These are phyloP conservation scores for Pollimyrus isidori DNA, from an alignment of 2,113 vertebrate genomes.

Conservation along the genomic window DNA sequence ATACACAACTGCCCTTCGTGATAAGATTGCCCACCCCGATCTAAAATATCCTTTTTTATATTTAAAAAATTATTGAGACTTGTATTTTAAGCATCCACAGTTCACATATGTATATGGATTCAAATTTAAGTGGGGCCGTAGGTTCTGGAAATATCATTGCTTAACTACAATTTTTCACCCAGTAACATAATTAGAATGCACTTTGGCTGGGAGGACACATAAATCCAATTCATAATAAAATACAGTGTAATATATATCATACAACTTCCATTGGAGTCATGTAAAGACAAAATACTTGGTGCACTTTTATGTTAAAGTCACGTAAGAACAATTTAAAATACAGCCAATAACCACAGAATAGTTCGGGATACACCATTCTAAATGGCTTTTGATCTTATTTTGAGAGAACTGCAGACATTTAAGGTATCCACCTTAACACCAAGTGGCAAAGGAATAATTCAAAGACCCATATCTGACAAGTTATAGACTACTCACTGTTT, in stretches of 20 bases:
- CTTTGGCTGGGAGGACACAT: not conserved
- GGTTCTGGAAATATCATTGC: not conserved
- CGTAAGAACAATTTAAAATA: not conserved
- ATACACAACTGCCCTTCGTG: too few relatives aligned
- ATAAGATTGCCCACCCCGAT: too few relatives aligned
- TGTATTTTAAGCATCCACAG: not conserved
- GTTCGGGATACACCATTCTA: not conserved
- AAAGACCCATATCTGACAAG: not conserved
- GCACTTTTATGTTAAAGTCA: not conserved
- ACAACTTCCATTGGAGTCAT: not conserved
- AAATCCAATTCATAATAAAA: not conserved
- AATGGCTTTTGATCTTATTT: not conserved
- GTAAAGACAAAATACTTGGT: not conserved
- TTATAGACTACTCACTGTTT: slow-evolving; percentile 60
- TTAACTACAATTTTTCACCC: not conserved
- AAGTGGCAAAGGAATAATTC: not conserved
- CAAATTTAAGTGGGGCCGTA: not conserved
- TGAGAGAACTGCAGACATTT: not conserved
- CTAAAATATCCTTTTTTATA: not conserved
- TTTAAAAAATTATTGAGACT: not conserved
- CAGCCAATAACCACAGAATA: not conserved
- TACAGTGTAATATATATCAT: not conserved
- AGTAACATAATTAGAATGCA: not conserved
- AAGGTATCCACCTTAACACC: not conserved
- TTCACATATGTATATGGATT: not conserved